Evolutionary conservation across 2,888 invertebrate species (phyloP).

Genomic region (Aethes cnicana): DNA sequence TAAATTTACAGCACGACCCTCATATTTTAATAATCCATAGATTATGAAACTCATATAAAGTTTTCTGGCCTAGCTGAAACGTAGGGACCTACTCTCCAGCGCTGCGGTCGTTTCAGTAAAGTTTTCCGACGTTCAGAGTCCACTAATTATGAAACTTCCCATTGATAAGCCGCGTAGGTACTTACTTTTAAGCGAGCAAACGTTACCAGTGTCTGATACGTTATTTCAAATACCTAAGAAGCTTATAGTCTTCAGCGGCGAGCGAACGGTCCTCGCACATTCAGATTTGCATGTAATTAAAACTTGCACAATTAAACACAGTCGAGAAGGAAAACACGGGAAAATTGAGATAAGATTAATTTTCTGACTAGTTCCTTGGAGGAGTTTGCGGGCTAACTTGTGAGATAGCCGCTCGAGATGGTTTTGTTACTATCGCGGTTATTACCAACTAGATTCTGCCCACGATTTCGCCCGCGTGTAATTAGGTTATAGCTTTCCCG

Average conservation of each 20-base stretch:
- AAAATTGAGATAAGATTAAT: constrained; percentile 77
- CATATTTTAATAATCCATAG: neutral
- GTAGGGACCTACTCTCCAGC: constrained; percentile 4
- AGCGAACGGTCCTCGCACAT: constrained; percentile 52
- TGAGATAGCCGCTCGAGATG: constrained; percentile 46
- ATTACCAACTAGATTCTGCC: no score
- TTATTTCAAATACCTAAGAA: constrained; percentile 45
- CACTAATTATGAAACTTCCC: constrained; percentile 23
- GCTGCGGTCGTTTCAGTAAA: constrained; percentile 20
- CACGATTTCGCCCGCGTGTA: no score
- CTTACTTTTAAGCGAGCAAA: constrained; percentile 29
- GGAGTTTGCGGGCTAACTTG: constrained; percentile 55
- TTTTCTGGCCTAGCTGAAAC: constrained; percentile 1
- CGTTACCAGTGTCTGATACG: constrained; percentile 21
- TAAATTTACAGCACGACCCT: neutral
- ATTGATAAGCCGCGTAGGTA: constrained; percentile 18
- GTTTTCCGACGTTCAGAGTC: constrained; percentile 18
- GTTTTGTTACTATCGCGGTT: constrained; percentile 40
- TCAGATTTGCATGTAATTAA: constrained; percentile 72
- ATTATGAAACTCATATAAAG: constrained; percentile 15
- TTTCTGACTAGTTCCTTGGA: constrained; percentile 63
- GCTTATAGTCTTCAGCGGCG: constrained; percentile 44
- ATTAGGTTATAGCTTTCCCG: no score
- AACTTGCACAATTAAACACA: constrained; percentile 74
- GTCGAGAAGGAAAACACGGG: constrained; percentile 65